These are phyloP conservation scores for Neocloeon triangulifer DNA, from an alignment of 1,140 invertebrate species.

Conservation along the genomic window DNA sequence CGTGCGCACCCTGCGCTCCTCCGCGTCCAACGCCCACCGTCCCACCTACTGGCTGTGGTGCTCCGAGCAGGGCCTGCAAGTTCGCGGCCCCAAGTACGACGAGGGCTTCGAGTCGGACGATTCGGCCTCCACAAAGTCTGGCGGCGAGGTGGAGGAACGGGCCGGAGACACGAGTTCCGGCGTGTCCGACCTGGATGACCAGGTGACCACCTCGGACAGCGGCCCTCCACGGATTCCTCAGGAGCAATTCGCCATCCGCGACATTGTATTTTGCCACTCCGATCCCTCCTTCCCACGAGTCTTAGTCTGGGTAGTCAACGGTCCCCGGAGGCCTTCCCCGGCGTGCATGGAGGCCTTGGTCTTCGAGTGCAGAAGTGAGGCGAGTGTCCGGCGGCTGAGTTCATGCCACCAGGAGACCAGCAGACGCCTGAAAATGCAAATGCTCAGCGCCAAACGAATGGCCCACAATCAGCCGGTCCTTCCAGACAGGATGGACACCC, in stretches of 20 bases:
- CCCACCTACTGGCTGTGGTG: slow-evolving; percentile 7
- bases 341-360: slow-evolving; percentile 14
- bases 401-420: slow-evolving; percentile 14
- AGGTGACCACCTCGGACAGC: slow-evolving; percentile 5
- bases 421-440: no score
- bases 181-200: slow-evolving; percentile 12
- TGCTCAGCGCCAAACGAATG: no score
- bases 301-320: slow-evolving; percentile 15
- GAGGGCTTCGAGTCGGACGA: slow-evolving; percentile 20
- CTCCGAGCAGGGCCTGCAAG: slow-evolving; percentile 6
- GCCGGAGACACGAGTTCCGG: neutral
- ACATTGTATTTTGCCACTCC: slow-evolving; percentile 16
- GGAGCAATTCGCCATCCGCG: slow-evolving; percentile 9
- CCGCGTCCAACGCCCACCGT: neutral
- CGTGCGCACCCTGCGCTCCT: slow-evolving; percentile 5
- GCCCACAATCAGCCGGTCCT: no score
- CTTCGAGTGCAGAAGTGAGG: slow-evolving; percentile 15
- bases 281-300: slow-evolving; percentile 15
- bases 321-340: neutral
- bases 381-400: slow-evolving; percentile 14
- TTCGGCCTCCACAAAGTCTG: slow-evolving; percentile 10
- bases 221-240: slow-evolving; percentile 2
- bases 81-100: slow-evolving; percentile 8
- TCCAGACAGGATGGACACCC: no score
- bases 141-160: neutral